These are phyloP conservation scores for Tetraneura akinire DNA, from an alignment of 1,140 invertebrate species.

Conservation along the genomic window DNA sequence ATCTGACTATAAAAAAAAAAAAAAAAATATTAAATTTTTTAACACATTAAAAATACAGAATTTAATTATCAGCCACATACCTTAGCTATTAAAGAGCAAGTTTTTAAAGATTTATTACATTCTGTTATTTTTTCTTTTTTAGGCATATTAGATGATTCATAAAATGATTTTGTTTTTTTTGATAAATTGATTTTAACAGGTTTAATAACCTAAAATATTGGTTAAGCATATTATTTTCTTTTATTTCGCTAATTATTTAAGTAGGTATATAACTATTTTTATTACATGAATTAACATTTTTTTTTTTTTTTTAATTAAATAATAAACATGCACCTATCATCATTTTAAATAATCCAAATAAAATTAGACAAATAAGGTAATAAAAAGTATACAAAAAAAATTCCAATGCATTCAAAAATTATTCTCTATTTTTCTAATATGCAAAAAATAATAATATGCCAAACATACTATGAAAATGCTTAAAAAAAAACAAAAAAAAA, in stretches of 20 bases:
- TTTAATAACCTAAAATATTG: constrained; percentile 35
- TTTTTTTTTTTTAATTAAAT: too few relatives aligned
- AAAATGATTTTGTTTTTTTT: constrained; percentile 26
- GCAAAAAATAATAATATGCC: too few relatives aligned
- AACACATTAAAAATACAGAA: not conserved
- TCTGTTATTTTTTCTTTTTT: constrained; percentile 26
- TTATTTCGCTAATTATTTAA: not conserved
- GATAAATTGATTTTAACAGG: constrained; percentile 40
- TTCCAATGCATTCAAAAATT: too few relatives aligned
- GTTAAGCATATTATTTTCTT: not conserved
- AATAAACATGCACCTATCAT: too few relatives aligned
- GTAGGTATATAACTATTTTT: constrained; percentile 29
- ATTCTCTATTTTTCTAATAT: too few relatives aligned
- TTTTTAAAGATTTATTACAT: constrained; percentile 21
- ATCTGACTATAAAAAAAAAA: not conserved
- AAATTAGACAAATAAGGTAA: too few relatives aligned
- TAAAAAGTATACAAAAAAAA: too few relatives aligned
- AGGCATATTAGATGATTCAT: constrained; percentile 25
- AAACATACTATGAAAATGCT: too few relatives aligned
- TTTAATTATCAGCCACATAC: not conserved
- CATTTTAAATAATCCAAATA: too few relatives aligned
- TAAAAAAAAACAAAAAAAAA: too few relatives aligned
- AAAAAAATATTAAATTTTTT: too few relatives aligned
- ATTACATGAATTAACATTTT: too few relatives aligned
- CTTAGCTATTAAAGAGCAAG: not conserved